Evolutionary conservation across 1,140 invertebrate genomes (phyloP), one percentile per base, ranked within the genome.

Genomic region (Euschistus heros): DNA sequence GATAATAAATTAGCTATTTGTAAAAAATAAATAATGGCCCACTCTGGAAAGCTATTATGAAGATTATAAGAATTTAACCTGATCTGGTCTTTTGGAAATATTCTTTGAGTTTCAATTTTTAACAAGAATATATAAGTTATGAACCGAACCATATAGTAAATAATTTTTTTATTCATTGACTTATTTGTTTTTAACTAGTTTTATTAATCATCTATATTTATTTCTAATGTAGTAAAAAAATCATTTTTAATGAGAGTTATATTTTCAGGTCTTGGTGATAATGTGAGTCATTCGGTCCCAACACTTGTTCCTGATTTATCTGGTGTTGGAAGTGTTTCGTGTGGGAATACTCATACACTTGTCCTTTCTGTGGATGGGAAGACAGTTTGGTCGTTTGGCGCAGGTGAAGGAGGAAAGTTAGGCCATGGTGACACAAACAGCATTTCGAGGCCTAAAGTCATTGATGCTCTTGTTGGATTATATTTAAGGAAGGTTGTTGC

Each of bases 301-400:
- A 82, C 80, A 6, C 69, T 82, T 20, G 83, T 86, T 1, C 72
- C 76, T 55, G 80, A 81, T 65, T 73, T 86, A 33, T 77, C 74
- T 63, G 78, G 79, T 33, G 79, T 86, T 14, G 78, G 84, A 6
- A 77, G 80, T 64, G 82, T 85, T 8, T 79, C 82, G 2, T 85
- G 83, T 75, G 84, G 84, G 14, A 81, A 80, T 72, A 78, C 82
- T 13, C 84, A 86, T 69, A 84, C 84, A 15, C 68, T 86, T 17
- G 84, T 80, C 17, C 75, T 86, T 14, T 83, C 82, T 2, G 74
- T 74, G 59, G 83, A 85, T 77, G 82, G 83, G 0, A 74, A 80
- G 72, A 84, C 79, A 15, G 80, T 84, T 0, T 86, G 84, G 84
- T 84, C 83, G 14, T 85, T 85, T 75, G 84, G 84, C 13, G 78